Conservation (phyloP, 2,797 vertebrate species). For the Tenualosa ilisha region DNA sequence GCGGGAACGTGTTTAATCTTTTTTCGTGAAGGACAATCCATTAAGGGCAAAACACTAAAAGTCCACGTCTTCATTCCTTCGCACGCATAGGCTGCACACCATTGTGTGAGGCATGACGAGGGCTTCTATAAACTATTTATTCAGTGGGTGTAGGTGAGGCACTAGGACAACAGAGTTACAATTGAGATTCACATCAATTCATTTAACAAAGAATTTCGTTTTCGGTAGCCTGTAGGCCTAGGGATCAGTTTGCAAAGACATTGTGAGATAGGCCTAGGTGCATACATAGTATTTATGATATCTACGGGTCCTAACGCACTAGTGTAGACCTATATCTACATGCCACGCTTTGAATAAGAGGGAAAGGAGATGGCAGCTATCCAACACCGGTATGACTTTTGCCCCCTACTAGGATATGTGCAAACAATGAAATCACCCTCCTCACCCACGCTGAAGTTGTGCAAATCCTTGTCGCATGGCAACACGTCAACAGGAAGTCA, state of each 20-base stretch:
- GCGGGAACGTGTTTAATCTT: too few relatives aligned
- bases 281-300: neutral
- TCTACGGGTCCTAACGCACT: neutral
- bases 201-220: slow-evolving; percentile 15
- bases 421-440: slow-evolving; percentile 18
- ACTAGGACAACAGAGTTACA: slow-evolving; percentile 2
- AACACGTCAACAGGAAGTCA: slow-evolving; percentile 19
- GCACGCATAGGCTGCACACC: slow-evolving; percentile 8
- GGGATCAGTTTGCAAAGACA: neutral
- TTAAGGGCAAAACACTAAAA: neutral
- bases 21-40: too few relatives aligned
- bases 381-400: slow-evolving; percentile 1
- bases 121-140: slow-evolving; percentile 32
- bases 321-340: too few relatives aligned
- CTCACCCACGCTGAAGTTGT: slow-evolving; percentile 1
- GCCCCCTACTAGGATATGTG: slow-evolving; percentile 15
- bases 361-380: neutral
- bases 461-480: slow-evolving; percentile 18
- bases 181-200: neutral
- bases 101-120: neutral
- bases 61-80: slow-evolving; percentile 12
- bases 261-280: neutral
- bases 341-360: neutral
- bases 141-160: slow-evolving; percentile 42
- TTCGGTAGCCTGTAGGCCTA: neutral